Evolutionary conservation across 2,888 invertebrate species (phyloP), one percentile per base, ranked within the genome.

Genomic region (Eupelmus urozonus): DNA sequence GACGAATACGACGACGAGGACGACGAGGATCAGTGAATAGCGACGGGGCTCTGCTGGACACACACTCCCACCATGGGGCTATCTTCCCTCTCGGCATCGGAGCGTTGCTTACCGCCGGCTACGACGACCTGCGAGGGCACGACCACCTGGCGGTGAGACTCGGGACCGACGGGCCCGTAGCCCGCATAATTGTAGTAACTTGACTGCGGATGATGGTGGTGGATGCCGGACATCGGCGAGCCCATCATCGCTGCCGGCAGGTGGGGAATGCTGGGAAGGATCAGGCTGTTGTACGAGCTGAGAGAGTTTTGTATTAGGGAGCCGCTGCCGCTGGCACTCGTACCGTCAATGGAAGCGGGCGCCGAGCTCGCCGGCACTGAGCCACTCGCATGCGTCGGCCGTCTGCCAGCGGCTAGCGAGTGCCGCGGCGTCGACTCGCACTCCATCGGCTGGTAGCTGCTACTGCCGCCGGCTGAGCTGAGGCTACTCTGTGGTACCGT

Each of bases 41-140:
- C 96, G 88, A 97, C 97, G 86, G 97, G 96, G 92, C 96, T 96
- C 92, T 97, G 96, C 91, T 96, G 96, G 89, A 96, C 94, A 91
- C 96, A 96, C 85, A 96, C 96, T 82, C 95, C 96, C 87, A 96
- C 94, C 95, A 97, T 95, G 84, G 95, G 95, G 86, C 95, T 94
- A 87, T 94, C 94, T 84, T 94, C 94, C 83, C 93, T 90, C 83
- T 92, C 92, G 59, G 87, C 84, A 18, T 74, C 80, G 25, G 59
- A 34, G 78, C 89, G 82, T 82, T 85, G 91, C 83, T 89, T 90
- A 77, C 85, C 87, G 71, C 85, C 83, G 71, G 86, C 83, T n/a
- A 72, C 77, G 9, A 69, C 80, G 0, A 80, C 80, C 53, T 80
- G 80, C n/a, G 78, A 74, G 49, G 80, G 78, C 25, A 75, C 78